Evolutionary conservation across 2,888 invertebrate species (phyloP).

Genomic region (Pinctada fucata): DNA sequence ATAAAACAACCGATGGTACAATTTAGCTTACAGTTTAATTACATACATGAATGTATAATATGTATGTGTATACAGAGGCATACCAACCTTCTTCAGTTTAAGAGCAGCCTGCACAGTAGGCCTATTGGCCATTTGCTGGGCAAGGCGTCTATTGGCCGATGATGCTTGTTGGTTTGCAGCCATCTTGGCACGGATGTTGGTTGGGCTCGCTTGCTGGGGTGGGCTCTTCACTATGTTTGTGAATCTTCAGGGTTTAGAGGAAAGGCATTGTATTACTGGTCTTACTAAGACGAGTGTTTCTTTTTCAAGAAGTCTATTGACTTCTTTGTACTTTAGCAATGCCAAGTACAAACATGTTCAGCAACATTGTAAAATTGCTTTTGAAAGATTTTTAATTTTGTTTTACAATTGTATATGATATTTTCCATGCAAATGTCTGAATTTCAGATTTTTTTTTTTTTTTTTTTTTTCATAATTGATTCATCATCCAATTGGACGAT

Average conservation of each 20-base stretch:
- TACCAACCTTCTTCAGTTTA: constrained; percentile 45
- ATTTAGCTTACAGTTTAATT: no score
- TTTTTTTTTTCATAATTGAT: constrained; percentile 2
- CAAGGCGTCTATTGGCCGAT: constrained; percentile 77
- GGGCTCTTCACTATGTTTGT: constrained; percentile 57
- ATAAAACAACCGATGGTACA: no score
- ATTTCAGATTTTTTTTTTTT: neutral
- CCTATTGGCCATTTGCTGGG: constrained; percentile 79
- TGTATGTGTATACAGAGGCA: no score
- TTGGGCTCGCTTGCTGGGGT: constrained; percentile 56
- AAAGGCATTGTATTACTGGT: constrained; percentile 30
- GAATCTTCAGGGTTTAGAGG: constrained; percentile 61
- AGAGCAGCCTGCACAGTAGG: constrained; percentile 77
- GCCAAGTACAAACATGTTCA: no score
- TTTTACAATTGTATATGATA: no score
- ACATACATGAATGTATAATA: no score
- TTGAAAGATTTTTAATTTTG: no score
- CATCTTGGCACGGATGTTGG: constrained; percentile 68
- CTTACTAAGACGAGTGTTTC: constrained; percentile 9
- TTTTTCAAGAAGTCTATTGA: constrained; percentile 4
- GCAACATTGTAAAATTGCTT: no score
- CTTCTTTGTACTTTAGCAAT: constrained; percentile 1
- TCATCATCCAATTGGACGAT: no score
- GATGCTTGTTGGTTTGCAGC: constrained; percentile 66
- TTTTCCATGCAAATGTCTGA: constrained; percentile 4